Conservation (phyloP, 92 coral and sea anemone species). For the Epizoanthus illoricatus region DNA sequence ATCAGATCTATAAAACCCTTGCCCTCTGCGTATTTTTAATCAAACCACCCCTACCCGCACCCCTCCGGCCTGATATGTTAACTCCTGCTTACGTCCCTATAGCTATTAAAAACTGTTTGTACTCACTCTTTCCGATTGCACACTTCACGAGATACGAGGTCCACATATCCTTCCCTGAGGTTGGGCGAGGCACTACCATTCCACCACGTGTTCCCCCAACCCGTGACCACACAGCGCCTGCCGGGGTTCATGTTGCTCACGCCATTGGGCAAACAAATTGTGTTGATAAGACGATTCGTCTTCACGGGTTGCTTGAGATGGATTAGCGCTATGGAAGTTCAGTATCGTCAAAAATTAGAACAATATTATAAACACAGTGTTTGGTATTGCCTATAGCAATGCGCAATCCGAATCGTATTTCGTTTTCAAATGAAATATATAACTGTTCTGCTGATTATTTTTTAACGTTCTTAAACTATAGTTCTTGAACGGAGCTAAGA, state of each 20-base stretch:
- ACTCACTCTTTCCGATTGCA: constrained; percentile 86
- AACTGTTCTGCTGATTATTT: no score
- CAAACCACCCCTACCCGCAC: neutral
- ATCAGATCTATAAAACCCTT: no score
- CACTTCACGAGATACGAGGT: constrained; percentile 71
- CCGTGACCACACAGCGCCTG: constrained; percentile 83
- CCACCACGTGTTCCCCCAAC: constrained; percentile 95
- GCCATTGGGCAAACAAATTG: constrained; percentile 79
- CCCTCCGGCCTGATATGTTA: neutral
- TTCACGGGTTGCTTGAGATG: constrained; percentile 67
- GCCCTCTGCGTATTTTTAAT: no score
- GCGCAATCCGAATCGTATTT: no score
- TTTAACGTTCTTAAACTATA: no score
- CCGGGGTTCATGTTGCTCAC: constrained; percentile 73
- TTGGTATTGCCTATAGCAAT: no score
- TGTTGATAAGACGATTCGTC: constrained; percentile 56
- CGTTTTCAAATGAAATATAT: no score
- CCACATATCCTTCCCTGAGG: constrained; percentile 91
- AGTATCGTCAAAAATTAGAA: neutral
- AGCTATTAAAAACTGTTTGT: neutral
- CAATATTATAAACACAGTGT: no score
- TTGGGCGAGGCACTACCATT: constrained; percentile 75
- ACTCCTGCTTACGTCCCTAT: no score
- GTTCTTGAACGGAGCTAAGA: no score
- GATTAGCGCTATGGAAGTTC: constrained; percentile 67